Evolutionary conservation across 2,797 vertebrate species (phyloP), one percentile per base, ranked within the genome.

Genomic region (Anguilla obscura): DNA sequence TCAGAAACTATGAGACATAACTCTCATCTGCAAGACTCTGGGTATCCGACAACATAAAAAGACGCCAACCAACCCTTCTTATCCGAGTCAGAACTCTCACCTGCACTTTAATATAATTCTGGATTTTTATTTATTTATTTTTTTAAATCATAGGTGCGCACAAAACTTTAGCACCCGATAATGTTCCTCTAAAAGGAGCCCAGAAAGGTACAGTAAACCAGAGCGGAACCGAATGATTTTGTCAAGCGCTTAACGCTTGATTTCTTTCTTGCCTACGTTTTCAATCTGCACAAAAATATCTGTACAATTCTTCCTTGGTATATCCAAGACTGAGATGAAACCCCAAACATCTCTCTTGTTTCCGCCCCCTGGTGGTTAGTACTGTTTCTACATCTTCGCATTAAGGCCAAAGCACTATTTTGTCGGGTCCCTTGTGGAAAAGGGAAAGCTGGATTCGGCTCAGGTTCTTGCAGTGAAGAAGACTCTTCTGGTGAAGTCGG

Each of bases 161-260:
- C 93, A 94, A 94, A 94, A 94, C 93, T 95, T 96, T 95, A 94
- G 95, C 95, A 96, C 95, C 95, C 91, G 90, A 95, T 95, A 95
- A 96, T 93, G 94, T 95, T 95, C 93, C 94, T 95, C 94, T 96
- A 95, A 92, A 91, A 92, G 93, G 93, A 94, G 93, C 95, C 91
- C 0, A 6, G 93, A 94, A 95, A 96, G 94, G 96, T 96, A 96
- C 96, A 96, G 95, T 96, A 96, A 95, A 94, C 95, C 27, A 36
- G 27, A 33, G 71, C 36, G 10, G 12, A 76, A 33, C 14, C 71
- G 3, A 36, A 18, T 9, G 63, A 66, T 66, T 66, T 10, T 0
- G 9, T 66, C n/a, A 66, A 66, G 63, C 7, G 63, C 10, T 71
- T 33, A 79, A 79, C 33, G 18, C 16, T 16, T 36, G 27, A 36